Evolutionary conservation across 2,888 invertebrate genomes (phyloP).

Genomic region (Lepidonotus clava): DNA sequence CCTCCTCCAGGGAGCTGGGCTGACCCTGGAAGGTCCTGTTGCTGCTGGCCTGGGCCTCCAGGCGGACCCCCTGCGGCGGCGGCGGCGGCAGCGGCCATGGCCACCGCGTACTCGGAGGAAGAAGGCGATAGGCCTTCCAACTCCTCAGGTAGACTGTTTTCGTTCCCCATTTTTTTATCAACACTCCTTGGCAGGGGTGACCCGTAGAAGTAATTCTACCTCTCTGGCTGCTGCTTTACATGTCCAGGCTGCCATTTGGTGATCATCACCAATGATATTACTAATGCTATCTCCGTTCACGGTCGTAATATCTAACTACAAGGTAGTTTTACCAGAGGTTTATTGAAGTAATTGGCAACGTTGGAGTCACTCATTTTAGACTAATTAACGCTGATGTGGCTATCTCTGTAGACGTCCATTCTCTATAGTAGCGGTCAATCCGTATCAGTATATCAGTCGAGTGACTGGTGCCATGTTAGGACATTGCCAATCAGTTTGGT

Average conservation of each 20-base stretch:
- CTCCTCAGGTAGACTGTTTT: constrained; percentile 39
- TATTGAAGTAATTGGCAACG: no score
- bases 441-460: no score
- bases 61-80: background rate
- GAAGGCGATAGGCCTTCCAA: constrained; percentile 13
- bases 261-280: background rate
- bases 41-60: background rate
- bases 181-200: background rate
- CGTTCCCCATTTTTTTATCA: constrained; percentile 41
- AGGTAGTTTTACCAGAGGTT: no score
- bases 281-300: no score
- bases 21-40: background rate
- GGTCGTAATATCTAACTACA: no score
- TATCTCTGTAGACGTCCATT: no score
- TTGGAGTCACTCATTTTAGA: no score
- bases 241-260: background rate
- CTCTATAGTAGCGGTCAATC: no score
- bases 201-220: background rate
- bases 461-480: no score
- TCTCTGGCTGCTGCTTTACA: background rate
- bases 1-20: background rate
- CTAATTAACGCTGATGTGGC: no score
- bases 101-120: constrained; percentile 14
- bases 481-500: no score
- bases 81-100: background rate